A percentile compares a stretch with the other conserved stretches of the same genome.
Conservation (phyloP, 2,113 vertebrate genomes). For the Chionis minor region DNA sequence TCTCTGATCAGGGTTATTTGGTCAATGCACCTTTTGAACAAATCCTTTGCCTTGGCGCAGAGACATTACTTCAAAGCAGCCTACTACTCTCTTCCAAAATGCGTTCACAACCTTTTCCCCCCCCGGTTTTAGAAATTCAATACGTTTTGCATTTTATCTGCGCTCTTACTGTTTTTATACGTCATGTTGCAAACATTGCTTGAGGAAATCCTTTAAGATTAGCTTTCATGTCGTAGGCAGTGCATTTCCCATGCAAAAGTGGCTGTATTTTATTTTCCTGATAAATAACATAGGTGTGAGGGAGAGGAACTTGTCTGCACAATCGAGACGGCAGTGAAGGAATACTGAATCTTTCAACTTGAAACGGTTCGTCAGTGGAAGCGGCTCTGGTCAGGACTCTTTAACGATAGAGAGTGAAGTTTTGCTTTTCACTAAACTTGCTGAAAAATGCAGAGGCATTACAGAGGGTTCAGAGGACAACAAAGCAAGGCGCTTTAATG, state of each 20-base stretch:
- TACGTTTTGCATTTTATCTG: neutral
- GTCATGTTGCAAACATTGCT: neutral
- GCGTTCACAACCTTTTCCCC: neutral
- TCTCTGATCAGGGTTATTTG: neutral
- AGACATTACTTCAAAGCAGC: neutral
- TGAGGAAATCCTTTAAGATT: neutral
- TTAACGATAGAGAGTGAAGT: neutral
- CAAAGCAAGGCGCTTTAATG: conserved; percentile 57
- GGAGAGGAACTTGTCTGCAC: neutral
- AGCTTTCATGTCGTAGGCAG: neutral
- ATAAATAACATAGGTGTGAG: neutral
- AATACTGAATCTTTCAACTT: neutral
- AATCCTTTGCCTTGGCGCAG: neutral
- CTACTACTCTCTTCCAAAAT: neutral
- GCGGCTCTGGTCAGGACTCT: neutral
- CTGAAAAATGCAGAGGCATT: conserved; percentile 45
- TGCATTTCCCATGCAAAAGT: neutral
- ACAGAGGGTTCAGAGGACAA: conserved; percentile 51
- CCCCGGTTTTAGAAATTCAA: neutral
- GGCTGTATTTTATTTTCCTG: neutral
- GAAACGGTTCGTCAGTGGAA: neutral
- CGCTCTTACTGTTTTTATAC: neutral
- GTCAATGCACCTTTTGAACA: neutral
- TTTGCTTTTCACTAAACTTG: conserved; percentile 52
- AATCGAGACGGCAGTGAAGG: neutral